These are phyloP conservation scores for Eriocheir sinensis DNA, from an alignment of 1,140 invertebrate species.

Conservation along the genomic window DNA sequence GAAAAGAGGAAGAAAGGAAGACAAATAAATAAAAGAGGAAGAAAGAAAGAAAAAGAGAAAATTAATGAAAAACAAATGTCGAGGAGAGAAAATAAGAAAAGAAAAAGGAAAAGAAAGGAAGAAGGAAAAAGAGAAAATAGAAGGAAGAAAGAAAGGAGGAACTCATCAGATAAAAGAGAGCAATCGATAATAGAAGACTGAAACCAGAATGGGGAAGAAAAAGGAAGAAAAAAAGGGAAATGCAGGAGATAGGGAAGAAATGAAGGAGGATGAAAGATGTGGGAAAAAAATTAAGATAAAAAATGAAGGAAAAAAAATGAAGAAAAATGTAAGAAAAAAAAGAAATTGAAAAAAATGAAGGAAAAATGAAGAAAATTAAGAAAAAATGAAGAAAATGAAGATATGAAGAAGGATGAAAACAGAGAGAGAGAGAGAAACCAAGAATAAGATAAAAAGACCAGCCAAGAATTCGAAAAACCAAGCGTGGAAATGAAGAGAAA, in stretches of 20 bases:
- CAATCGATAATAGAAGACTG: neutral
- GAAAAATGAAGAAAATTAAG: neutral
- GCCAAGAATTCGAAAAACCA: neutral
- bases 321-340: neutral
- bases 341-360: neutral
- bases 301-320: neutral
- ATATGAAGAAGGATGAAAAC: neutral
- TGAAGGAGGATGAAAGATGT: neutral
- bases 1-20: neutral
- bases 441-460: neutral
- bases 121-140: neutral
- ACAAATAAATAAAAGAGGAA: neutral
- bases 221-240: neutral
- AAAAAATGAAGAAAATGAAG: neutral
- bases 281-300: neutral
- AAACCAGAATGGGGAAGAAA: neutral
- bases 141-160: neutral
- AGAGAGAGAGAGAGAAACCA: neutral
- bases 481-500: neutral
- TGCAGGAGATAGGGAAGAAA: neutral
- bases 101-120: neutral
- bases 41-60: neutral
- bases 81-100: neutral
- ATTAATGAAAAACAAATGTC: neutral
- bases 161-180: neutral